phyloP scores from a whole-genome alignment of 2,113 vertebrate genomes.

The Psophia crepitans region DNA sequence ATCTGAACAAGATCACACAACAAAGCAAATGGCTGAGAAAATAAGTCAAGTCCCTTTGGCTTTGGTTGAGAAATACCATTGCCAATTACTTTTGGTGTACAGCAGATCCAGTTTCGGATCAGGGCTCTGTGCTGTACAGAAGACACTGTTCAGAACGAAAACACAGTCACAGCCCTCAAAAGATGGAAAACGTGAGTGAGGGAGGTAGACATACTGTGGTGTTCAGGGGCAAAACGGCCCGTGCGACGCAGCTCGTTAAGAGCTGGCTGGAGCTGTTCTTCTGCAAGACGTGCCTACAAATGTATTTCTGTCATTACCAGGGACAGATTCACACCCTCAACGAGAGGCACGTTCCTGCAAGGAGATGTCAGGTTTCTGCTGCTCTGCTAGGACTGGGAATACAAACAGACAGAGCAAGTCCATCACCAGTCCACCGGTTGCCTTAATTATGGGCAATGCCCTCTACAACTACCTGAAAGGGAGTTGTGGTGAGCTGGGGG shows the following conservation, averaged over 20 bases:
- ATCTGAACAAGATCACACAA: background rate
- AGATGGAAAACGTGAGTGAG: background rate
- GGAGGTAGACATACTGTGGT: rapidly evolving
- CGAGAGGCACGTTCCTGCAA: rapidly evolving
- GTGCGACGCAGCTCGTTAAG: rapidly evolving
- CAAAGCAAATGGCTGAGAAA: background rate
- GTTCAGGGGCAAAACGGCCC: rapidly evolving
- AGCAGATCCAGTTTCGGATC: background rate
- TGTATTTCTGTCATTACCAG: rapidly evolving
- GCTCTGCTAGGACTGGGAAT: background rate
- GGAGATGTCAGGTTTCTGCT: background rate
- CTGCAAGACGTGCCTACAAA: background rate
- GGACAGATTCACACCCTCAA: background rate
- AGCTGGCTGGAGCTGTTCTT: background rate
- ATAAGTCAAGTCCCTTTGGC: background rate
- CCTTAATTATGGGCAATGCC: background rate
- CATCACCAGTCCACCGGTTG: background rate
- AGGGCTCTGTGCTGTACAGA: background rate
- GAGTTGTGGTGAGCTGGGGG: too few relatives aligned
- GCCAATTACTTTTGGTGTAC: background rate
- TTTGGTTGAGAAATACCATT: background rate
- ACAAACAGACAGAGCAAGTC: rapidly evolving
- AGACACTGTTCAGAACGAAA: background rate
- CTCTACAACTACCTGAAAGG: too few relatives aligned
- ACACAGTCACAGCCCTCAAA: background rate